Evolutionary conservation across 2,797 vertebrate species (phyloP).

Genomic region (Malurus splendens): DNA sequence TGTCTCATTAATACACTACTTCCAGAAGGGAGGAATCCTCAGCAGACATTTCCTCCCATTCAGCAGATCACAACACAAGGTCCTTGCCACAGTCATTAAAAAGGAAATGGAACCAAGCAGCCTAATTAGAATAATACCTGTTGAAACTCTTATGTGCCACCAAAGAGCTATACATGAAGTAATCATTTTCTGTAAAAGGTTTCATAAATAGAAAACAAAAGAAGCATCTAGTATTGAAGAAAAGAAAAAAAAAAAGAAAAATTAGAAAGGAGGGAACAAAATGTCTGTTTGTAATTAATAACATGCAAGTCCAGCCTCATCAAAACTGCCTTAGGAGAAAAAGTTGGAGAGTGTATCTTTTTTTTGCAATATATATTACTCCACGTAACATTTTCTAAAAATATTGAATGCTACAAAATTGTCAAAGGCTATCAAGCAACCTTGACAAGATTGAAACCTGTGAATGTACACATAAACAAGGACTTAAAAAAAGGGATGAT

Average conservation of each 20-base stretch:
- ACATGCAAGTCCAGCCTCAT: not conserved
- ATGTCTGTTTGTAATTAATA: not conserved
- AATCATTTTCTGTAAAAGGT: slow-evolving; percentile 41
- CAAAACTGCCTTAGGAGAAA: not conserved
- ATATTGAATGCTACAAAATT: not conserved
- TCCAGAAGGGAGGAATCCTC: slow-evolving; percentile 54
- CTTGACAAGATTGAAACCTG: not conserved
- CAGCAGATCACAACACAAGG: slow-evolving; percentile 48
- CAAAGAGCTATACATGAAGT: not conserved
- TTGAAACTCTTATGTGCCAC: slow-evolving; percentile 36
- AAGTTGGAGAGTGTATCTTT: not conserved
- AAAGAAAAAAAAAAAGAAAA: not conserved
- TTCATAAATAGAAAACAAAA: slow-evolving; percentile 37
- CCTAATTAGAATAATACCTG: slow-evolving; percentile 62
- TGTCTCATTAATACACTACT: slow-evolving; percentile 57
- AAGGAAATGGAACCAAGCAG: slow-evolving; percentile 48
- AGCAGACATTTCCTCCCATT: slow-evolving; percentile 31
- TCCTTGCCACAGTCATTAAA: slow-evolving; percentile 42
- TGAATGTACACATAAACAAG: not conserved
- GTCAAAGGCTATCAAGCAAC: not conserved
- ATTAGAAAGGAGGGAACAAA: not conserved
- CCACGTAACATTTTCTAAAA: not conserved
- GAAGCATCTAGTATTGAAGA: slow-evolving; percentile 7
- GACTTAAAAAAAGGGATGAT: not conserved
- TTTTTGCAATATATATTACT: not conserved